Evolutionary conservation across 1,140 invertebrate species (phyloP), one percentile per base, ranked within the genome.

Genomic region (Panagrolaimus sp.): DNA sequence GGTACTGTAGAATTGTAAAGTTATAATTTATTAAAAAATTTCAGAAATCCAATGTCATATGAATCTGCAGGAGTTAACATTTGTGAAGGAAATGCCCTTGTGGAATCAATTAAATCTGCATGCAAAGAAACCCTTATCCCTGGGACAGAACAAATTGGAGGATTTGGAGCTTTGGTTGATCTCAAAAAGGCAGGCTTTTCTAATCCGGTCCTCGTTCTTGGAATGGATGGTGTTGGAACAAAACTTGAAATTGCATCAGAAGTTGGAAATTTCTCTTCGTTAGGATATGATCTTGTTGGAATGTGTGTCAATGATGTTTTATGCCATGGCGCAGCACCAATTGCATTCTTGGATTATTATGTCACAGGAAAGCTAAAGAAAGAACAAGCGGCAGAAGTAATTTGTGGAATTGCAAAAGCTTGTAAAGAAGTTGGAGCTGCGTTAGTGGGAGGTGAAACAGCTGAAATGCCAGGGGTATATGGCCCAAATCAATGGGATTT

Each of bases 271-370:
- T 93, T 93, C 82, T 87, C 90, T 73, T 90, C 90, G 0, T 88
- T 98, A 68, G 96, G 95, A 1, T 90, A 94, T 77, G 96, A 98
- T 86, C 87, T 98, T 43, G 94, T 98, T 10, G 95, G 94, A 10
- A 96, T 96, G 92, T 95, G 93, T 83, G 94, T 94, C 2, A 98
- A 98, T 86, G 94, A 98, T 84, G 89, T 98, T 62, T 85, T 98
- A 24, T 92, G 91, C 47, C 90, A 94, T 74, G 94, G 93, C 24
- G 95, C 94, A 0, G 91, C 94, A 80, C 94, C 94, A 0, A 86
- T 98, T 52, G 95, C 93, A 68, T 98, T 98, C 83, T 85, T 98
- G 0, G 94, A 98, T 86, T 98, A 98, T 84, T 96, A 94, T 85
- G 92, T 94, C 10, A 93, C 91, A 83, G 91, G 93, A 4, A 87